phyloP scores from a whole-genome alignment of 2,113 vertebrate species.

The Reinhardtius hippoglossoides region DNA sequence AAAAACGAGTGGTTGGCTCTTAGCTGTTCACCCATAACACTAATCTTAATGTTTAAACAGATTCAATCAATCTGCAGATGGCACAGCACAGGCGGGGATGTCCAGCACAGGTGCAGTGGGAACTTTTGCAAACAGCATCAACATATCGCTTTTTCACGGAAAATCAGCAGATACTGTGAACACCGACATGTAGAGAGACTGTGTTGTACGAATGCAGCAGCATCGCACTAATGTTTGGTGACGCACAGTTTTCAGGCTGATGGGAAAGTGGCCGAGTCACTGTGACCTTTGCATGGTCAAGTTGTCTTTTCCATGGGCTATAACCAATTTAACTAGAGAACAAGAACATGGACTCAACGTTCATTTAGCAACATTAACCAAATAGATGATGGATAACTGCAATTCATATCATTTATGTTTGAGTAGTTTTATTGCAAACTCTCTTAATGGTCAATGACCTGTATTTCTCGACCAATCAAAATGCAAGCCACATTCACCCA shows the following conservation, averaged over 20 bases:
- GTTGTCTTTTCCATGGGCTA: neutral
- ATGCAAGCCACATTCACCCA: too few relatives aligned
- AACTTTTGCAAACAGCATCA: constrained; percentile 18
- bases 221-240: neutral
- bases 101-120: constrained; percentile 25
- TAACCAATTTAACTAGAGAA: neutral
- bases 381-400: neutral
- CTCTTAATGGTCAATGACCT: neutral
- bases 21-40: constrained; percentile 71
- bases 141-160: neutral
- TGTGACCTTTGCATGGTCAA: constrained; percentile 8
- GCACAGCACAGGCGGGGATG: constrained; percentile 7
- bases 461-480: too few relatives aligned
- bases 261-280: neutral
- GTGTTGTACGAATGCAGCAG: neutral
- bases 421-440: neutral
- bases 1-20: constrained; percentile 55
- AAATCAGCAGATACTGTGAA: neutral
- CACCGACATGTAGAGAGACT: neutral
- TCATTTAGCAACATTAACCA: neutral
- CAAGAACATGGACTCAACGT: neutral
- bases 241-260: constrained; percentile 4
- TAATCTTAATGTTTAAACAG: constrained; percentile 77
- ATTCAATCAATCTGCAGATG: constrained; percentile 63
- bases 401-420: neutral